phyloP scores from a whole-genome alignment of 1,140 invertebrate species.

The Ceratina japonica region DNA sequence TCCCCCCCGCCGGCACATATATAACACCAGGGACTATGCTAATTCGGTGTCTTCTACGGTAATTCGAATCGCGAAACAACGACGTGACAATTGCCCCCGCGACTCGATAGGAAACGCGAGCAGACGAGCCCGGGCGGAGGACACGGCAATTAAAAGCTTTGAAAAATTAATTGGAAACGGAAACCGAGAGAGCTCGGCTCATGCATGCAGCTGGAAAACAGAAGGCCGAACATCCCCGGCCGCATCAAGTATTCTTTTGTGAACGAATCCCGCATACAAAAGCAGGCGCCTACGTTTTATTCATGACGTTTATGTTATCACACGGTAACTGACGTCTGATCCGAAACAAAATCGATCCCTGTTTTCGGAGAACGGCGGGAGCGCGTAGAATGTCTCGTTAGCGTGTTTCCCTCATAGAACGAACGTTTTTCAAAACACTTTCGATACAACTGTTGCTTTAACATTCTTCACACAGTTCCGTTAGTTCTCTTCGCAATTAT shows the following conservation, averaged over 20 bases:
- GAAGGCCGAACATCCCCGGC: background rate
- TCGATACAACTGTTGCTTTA: too few species aligned
- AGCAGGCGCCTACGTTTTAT: background rate
- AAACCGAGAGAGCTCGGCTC: background rate
- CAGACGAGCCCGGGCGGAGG: conserved; percentile 1
- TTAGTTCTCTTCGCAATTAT: too few species aligned
- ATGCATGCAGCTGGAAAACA: background rate
- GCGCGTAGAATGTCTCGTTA: conserved; percentile 12
- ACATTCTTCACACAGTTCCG: too few species aligned
- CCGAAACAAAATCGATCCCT: conserved; percentile 13
- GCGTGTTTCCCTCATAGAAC: too few species aligned
- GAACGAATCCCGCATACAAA: conserved; percentile 9
- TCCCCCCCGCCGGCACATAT: background rate
- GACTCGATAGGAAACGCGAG: conserved; percentile 26
- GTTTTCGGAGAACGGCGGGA: background rate
- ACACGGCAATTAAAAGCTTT: conserved; percentile 48
- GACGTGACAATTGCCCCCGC: conserved; percentile 50
- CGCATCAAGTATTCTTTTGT: conserved; percentile 21
- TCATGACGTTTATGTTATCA: conserved; percentile 10
- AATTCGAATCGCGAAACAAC: conserved; percentile 24
- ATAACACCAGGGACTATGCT: conserved; percentile 50
- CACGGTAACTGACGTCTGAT: background rate
- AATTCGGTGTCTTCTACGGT: conserved; percentile 45
- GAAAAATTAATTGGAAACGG: conserved; percentile 23
- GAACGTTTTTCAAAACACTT: too few species aligned